Conservation (phyloP, 2,113 vertebrate genomes). For the Columba livia region DNA sequence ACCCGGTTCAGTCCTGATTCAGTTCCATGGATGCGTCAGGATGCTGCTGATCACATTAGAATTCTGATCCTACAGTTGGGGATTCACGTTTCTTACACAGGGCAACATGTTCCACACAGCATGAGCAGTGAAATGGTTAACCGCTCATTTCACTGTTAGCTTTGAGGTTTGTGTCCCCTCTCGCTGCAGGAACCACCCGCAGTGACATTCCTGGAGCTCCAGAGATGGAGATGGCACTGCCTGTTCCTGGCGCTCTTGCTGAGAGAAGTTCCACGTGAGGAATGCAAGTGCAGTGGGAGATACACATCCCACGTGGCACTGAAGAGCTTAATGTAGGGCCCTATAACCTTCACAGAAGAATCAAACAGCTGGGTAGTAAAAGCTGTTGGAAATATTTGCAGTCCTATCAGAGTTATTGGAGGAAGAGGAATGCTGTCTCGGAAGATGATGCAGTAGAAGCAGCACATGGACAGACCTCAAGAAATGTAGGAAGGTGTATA, state of each 20-base stretch:
- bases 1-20: not conserved
- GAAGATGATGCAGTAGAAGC: not conserved
- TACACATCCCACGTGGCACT: not conserved
- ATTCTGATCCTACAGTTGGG: not conserved
- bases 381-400: not conserved
- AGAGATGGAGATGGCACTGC: not conserved
- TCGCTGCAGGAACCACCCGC: rapidly evolving
- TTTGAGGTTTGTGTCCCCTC: not conserved
- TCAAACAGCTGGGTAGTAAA: constrained; percentile 7
- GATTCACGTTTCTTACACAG: rapidly evolving
- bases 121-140: not conserved
- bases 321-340: not conserved
- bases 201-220: not conserved
- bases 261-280: not conserved
- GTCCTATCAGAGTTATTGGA: not conserved
- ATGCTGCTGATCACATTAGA: not conserved
- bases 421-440: not conserved
- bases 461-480: not conserved
- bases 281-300: not conserved
- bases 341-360: not conserved
- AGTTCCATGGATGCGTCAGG: not conserved
- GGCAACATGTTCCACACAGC: not conserved
- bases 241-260: not conserved
- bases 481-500: not conserved
- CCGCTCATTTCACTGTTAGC: not conserved